Base-by-base conservation (phyloP, 2,888 invertebrate genomes). In the Torymus tubicola region DNA sequence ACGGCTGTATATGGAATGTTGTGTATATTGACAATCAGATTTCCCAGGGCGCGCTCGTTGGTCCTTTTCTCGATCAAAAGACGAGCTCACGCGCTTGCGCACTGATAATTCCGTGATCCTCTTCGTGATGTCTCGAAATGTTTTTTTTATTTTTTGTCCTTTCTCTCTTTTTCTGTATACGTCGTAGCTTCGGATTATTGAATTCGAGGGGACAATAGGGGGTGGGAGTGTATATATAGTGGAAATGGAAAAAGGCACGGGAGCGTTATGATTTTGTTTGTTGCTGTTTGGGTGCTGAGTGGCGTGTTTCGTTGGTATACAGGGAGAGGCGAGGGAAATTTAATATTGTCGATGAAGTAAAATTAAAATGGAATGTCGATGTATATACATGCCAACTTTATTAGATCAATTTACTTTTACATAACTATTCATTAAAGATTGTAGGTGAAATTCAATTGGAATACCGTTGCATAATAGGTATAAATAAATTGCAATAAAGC, bases 1-100 rank as follows among this genome's bases (percentile, higher is more conserved):
- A 85, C 83, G 85, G 85, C 74, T 65, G 18, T 63, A 85, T 85
- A 85, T 86, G 86, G 86, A 87, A 88, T 87, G 87, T 42, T 42
- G 42, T 42, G 8, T 42, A 42, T 89, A 88, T 88, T 87, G 89
- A 87, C 87, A 88, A 88, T 89, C 88, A 89, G 87, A 89, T 89
- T 89, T 88, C 84, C 86, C 85, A 78, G 83, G 53, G 2, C 84
- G 80, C 73, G 61, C 76, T 72, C 68, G 60, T 60, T 63, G 78
- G 81, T 78, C 77, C 81, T 79, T 80, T 81, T 82, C 83, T 61
- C 80, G 70, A 76, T 73, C 75, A 75, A 78, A 73, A 81, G 80
- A 73, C 57, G 57, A 5, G 16, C 67, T 3, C 16, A 18, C 10
- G 55, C 14, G 13, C 11, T 0, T 64, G n/a, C 50, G 14, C 42